Percentiles rank a stretch among this genome's conserved stretches.
Evolutionary conservation across 2,797 vertebrate genomes (phyloP).

Genomic region (Sebastolobus altivelis): DNA sequence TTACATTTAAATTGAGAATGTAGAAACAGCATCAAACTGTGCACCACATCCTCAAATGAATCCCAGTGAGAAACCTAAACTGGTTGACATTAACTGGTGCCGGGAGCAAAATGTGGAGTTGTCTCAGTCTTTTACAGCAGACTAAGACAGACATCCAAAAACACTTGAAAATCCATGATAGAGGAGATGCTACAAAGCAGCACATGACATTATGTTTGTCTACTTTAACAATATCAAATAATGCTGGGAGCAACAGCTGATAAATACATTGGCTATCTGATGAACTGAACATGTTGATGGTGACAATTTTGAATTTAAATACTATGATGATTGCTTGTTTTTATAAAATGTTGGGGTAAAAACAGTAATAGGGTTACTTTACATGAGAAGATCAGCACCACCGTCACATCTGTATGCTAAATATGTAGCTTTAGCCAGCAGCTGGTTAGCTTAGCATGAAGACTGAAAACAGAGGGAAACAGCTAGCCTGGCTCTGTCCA

Average conservation of each 20-base stretch:
- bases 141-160: background rate
- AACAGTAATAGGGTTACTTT: background rate
- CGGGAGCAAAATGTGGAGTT: background rate
- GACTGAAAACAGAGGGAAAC: background rate
- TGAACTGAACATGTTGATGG: background rate
- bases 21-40: background rate
- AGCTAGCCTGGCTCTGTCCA: background rate
- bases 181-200: background rate
- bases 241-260: background rate
- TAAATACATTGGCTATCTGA: background rate
- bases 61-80: background rate
- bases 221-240: background rate
- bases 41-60: background rate
- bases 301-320: background rate
- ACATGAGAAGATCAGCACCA: background rate
- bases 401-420: background rate
- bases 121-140: background rate
- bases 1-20: background rate
- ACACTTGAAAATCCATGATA: background rate
- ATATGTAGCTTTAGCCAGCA: background rate
- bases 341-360: background rate
- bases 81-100: constrained; percentile 2
- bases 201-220: background rate
- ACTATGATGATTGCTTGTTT: background rate
- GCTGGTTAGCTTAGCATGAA: background rate